These are phyloP conservation scores for Urocynchramus pylzowi DNA, from an alignment of 2,113 vertebrate species.

Conservation along the genomic window DNA sequence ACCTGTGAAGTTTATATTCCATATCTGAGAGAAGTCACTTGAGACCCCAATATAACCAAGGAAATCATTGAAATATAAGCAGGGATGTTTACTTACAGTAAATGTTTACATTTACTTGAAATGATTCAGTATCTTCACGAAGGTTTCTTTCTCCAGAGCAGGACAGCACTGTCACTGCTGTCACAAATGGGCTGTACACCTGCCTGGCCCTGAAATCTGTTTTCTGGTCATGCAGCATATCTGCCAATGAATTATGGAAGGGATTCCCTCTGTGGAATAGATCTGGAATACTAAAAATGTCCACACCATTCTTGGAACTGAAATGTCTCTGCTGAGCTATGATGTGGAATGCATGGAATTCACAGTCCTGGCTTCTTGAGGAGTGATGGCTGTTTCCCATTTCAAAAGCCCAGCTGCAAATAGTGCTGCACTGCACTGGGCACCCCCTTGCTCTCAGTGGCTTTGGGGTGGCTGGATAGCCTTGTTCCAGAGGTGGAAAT, in stretches of 20 bases:
- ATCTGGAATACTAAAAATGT: neutral
- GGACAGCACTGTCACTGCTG: neutral
- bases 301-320: neutral
- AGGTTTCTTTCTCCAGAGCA: neutral
- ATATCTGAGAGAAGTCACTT: neutral
- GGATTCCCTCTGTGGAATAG: neutral
- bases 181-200: neutral
- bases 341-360: neutral
- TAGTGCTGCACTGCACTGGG: neutral
- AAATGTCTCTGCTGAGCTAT: neutral
- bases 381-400: neutral
- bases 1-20: neutral
- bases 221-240: neutral
- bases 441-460: neutral
- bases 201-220: neutral
- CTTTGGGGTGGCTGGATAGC: neutral
- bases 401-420: neutral
- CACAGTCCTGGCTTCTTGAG: neutral
- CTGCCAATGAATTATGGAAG: neutral
- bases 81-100: neutral
- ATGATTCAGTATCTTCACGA: neutral
- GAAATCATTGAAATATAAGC: neutral
- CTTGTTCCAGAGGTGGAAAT: neutral
- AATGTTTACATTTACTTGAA: too few species aligned
- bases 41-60: neutral